Evolutionary conservation across 2,113 vertebrate species (phyloP), one percentile per base, ranked within the genome.

Genomic region (Trematomus loennbergii): DNA sequence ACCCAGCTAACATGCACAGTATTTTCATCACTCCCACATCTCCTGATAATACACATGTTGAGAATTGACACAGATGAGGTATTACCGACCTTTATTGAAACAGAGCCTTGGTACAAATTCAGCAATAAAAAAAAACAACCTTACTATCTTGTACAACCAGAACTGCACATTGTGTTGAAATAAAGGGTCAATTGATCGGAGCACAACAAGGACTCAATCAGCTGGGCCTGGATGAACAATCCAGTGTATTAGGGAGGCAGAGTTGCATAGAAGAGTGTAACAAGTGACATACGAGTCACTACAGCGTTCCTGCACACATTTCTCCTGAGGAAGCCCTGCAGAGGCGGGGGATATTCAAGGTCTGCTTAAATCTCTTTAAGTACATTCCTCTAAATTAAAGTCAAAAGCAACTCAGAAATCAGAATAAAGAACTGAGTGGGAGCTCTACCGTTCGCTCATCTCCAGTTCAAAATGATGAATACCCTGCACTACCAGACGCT

Each of bases 81-180:
- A 64, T 78, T 83, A 70, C 52, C 78, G 72, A 45, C 46, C 78
- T 90, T 90, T 88, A 90, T 87, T 90, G 58, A 80, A 86, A 82
- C 63, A 57, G 49, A 70, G 49, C 70, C 59, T 58, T 54, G 49
- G 63, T 59, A 82, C 60, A 69, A 68, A 84, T 58, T 82, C 33
- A 67, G 46, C 53, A 74, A 71, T 48, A 68, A n/a, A 10, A n/a
- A 43, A n/a, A 55, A 69, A 17, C 22, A 74, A 63, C 46, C 62
- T 40, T 73, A 78, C 6, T 7, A 72, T 46, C 58, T 72, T 36
- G 25, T 46, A 75, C 29, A 65, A 79, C 16, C 4, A 17, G n/a
- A 61, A 63, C 59, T 20, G 33, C 20, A 15, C 18, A 61, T 17
- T 54, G 50, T 60, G 20, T 18, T 52, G 29, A 75, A 75, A 74